Conservation (phyloP, 2,888 invertebrate species). For the Phaonia tiefii region DNA sequence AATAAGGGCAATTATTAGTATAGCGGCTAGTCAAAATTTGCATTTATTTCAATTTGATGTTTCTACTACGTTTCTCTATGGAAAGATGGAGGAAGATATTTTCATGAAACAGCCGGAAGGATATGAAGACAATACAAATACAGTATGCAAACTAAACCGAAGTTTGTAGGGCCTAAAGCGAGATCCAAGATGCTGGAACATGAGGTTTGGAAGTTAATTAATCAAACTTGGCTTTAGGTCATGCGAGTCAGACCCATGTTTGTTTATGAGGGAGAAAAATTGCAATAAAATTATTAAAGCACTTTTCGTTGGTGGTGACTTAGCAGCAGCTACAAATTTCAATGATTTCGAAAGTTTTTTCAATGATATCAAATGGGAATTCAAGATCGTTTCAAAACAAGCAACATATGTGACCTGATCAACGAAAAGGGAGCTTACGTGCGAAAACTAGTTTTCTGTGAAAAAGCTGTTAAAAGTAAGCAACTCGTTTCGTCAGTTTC, state of each 20-base stretch:
- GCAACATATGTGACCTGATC: slow-evolving; percentile 73
- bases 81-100: slow-evolving; percentile 45
- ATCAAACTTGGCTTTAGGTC: too few relatives aligned
- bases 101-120: slow-evolving; percentile 64
- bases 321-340: too few relatives aligned
- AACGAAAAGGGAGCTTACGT: too few relatives aligned
- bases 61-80: slow-evolving; percentile 24
- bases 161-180: slow-evolving; percentile 65
- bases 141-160: slow-evolving; percentile 56
- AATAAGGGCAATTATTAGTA: slow-evolving; percentile 58
- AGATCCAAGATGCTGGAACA: slow-evolving; percentile 65
- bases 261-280: too few relatives aligned
- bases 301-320: too few relatives aligned
- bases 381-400: slow-evolving; percentile 73
- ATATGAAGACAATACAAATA: slow-evolving; percentile 43
- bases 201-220: too few relatives aligned
- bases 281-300: too few relatives aligned
- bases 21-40: slow-evolving; percentile 51
- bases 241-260: too few relatives aligned
- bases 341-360: too few relatives aligned
- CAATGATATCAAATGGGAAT: slow-evolving; percentile 76
- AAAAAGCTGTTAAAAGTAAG: too few relatives aligned
- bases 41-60: slow-evolving; percentile 35
- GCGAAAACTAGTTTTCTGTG: too few relatives aligned
- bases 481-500: too few relatives aligned